Evolutionary conservation across 2,797 vertebrate species (phyloP), one percentile per base, ranked within the genome.

Genomic region (Knipowitschia caucasica): DNA sequence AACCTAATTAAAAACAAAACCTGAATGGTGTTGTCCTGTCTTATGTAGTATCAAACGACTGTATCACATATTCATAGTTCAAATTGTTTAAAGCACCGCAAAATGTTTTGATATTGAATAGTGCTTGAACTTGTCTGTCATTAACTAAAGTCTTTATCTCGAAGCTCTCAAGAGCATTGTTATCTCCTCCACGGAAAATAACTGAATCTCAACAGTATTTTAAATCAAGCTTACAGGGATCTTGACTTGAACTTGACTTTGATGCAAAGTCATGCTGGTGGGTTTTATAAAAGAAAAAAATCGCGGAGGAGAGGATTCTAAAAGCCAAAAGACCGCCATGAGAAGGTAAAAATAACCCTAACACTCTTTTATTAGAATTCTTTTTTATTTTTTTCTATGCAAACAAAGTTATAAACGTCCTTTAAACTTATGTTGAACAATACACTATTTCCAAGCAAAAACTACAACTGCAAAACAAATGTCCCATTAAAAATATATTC

Each of bases 331-430:
- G 84, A 89, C 86, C 87, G 84, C 86, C 85, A 87, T 87, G 86
- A 85, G 85, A 91, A 91, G 90, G 90, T 91, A 91, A 91, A 87
- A 89, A 82, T 87, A 89, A 90, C 84, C 85, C 86, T 84, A 89
- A 89, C 87, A 88, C 86, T 91, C 83, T 88, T 86, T 84, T 85
- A 59, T 81, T 88, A 87, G 86, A 88, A 69, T 71, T 81, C 66
- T 70, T 50, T 81, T 73, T 75, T 39, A 15, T 25, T 82, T 42
- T 77, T 78, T 82, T 83, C 57, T 87, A 78, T 86, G 76, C 55
- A 76, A 87, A 86, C 76, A 64, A 86, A 84, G 81, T 83, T 75
- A 82, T 88, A 67, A 67, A 86, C 83, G 75, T 77, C 75, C 81
- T 83, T 71, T 76, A 78, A 89, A 63, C 62, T 79, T 53, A 79